These are phyloP conservation scores for Magallana ariakensis DNA, from an alignment of 1,140 invertebrate species.

Conservation along the genomic window DNA sequence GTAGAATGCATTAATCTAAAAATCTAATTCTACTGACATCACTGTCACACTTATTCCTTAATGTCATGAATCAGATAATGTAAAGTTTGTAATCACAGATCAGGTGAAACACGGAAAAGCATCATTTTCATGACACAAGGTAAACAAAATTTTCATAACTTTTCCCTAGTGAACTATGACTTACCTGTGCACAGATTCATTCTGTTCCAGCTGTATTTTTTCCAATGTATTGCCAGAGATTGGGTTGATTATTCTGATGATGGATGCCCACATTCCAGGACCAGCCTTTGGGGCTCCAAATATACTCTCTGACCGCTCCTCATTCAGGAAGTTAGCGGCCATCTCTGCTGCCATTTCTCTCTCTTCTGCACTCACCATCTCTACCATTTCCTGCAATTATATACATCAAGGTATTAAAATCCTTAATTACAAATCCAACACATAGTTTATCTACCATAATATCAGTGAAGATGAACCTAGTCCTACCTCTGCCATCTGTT, in stretches of 20 bases:
- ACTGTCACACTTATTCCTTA: background rate
- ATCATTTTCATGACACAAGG: constrained; percentile 5
- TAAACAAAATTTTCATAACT: background rate
- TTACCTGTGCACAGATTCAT: constrained; percentile 95
- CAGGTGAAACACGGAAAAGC: constrained; percentile 10
- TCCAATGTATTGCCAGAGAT: constrained; percentile 90
- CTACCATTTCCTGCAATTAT: constrained; percentile 90
- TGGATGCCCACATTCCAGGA: constrained; percentile 97
- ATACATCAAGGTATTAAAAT: no score
- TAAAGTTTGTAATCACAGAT: background rate
- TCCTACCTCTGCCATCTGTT: constrained; percentile 86
- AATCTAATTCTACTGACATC: background rate
- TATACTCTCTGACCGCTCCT: constrained; percentile 95
- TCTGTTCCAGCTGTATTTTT: constrained; percentile 93
- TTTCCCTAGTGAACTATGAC: background rate
- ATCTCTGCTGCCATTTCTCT: constrained; percentile 97
- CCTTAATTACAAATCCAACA: no score
- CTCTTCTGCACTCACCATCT: constrained; percentile 97
- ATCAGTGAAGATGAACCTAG: background rate
- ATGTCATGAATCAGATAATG: background rate
- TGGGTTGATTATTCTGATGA: constrained; percentile 94
- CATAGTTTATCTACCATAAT: no score
- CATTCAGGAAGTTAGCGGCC: constrained; percentile 96
- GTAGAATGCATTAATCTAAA: background rate
- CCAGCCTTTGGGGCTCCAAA: constrained; percentile 98